Evolutionary conservation across 2,888 invertebrate species (phyloP).

Genomic region (Spisula solida): DNA sequence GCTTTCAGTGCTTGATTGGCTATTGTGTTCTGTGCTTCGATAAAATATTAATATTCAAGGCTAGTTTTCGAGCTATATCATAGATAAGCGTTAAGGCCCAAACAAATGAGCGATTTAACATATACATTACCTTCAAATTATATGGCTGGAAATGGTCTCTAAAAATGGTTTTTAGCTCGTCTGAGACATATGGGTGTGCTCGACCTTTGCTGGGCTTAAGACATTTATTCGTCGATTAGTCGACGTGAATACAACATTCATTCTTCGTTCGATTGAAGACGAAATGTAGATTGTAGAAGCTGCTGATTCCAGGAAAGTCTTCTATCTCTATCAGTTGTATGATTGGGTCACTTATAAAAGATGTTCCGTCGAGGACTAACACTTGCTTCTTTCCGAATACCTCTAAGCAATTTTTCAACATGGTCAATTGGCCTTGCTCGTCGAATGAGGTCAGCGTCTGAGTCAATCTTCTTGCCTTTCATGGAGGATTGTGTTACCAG

Average conservation of each 20-base stretch:
- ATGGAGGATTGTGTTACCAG: neutral
- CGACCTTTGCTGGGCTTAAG: neutral
- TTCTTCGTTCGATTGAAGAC: constrained; percentile 10
- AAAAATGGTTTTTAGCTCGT: neutral
- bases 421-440: neutral
- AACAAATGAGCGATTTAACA: neutral
- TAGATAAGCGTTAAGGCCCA: constrained; percentile 1
- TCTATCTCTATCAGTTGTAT: neutral
- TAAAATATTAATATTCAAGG: no score
- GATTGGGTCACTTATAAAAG: neutral
- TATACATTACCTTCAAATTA: neutral
- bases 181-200: neutral
- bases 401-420: neutral
- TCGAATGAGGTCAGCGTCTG: neutral
- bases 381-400: neutral
- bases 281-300: neutral
- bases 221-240: neutral
- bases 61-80: no score
- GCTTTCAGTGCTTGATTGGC: no score
- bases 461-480: neutral
- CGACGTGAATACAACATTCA: neutral
- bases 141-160: neutral
- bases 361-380: neutral
- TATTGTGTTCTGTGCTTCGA: no score
- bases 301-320: neutral